Evolutionary conservation across 2,888 invertebrate species (phyloP).

Genomic region (Metellina segmentata): DNA sequence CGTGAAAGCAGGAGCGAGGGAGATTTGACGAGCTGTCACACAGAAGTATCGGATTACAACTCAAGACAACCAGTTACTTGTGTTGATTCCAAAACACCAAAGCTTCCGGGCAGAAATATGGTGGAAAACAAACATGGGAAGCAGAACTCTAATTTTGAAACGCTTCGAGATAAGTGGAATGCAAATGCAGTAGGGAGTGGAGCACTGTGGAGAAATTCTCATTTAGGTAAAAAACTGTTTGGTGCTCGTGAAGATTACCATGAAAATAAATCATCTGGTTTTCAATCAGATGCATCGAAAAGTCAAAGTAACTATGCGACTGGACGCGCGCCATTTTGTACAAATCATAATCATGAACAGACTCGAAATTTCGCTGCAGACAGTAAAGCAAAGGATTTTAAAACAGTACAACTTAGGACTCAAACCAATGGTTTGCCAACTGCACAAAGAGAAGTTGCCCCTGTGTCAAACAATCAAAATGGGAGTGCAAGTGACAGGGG

Average conservation of each 20-base stretch:
- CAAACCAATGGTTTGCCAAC: slow-evolving; percentile 53
- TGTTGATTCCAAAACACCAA: background rate
- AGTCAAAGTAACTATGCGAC: slow-evolving; percentile 23
- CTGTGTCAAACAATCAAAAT: slow-evolving; percentile 20
- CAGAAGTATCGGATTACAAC: slow-evolving; percentile 51
- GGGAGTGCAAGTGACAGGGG: slow-evolving; percentile 15
- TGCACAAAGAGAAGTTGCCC: background rate
- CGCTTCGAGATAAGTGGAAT: slow-evolving; percentile 12
- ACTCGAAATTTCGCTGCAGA: slow-evolving; percentile 23
- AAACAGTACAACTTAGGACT: slow-evolving; percentile 27
- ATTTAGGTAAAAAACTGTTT: slow-evolving; percentile 3
- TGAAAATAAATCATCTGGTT: slow-evolving; percentile 33
- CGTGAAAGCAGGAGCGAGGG: slow-evolving; percentile 74
- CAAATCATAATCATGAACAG: slow-evolving; percentile 63
- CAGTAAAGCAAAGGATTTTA: slow-evolving; percentile 14
- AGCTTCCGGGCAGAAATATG: slow-evolving; percentile 2
- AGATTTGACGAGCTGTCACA: slow-evolving; percentile 70
- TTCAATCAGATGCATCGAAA: slow-evolving; percentile 45
- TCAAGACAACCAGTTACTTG: background rate
- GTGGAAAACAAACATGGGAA: background rate
- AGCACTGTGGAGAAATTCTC: slow-evolving; percentile 46
- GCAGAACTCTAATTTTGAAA: slow-evolving; percentile 7
- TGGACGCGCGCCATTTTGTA: slow-evolving; percentile 34
- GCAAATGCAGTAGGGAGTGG: slow-evolving; percentile 7
- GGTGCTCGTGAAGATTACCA: slow-evolving; percentile 10